Evolutionary conservation across 2,113 vertebrate species (phyloP), one percentile per base, ranked within the genome.

Genomic region (Microcebus jonahi): DNA sequence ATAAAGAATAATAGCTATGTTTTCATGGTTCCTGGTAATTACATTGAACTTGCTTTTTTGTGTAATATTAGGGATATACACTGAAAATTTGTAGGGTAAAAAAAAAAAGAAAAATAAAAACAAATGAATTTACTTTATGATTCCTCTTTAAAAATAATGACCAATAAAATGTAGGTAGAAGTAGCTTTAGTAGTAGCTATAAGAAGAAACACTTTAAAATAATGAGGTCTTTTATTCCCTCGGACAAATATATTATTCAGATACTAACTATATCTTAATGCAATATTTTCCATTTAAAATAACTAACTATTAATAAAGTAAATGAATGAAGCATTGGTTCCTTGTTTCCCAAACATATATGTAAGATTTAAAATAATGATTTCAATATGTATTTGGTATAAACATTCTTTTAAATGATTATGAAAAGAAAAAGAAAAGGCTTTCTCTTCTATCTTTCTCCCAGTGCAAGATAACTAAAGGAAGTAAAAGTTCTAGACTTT

Each of bases 61-160:
- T 95, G 59, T 87, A 75, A 91, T 96, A 80, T 83, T 92, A 81
- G 59, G 80, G 95, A 94, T 70, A 96, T 94, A 80, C 23, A 61
- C 87, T 92, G 82, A 92, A 97, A 97, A 92, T 95, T 97, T 97
- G 91, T 97, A 95, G 83, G 95, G 96, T 95, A 97, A 96, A 97
- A 92, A 57, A 75, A 45, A 57, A 76, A 97, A 90, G 94, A 97
- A 96, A 97, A 98, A 97, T 96, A 97, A 98, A 97, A 98, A 97
- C 96, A 97, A 97, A 97, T 97, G 96, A 97, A 97, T 98, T 97
- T 97, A 89, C 65, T 97, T 97, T 98, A 98, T 96, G 91, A 95
- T 97, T 97, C 90, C 96, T 97, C 96, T 95, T 97, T 97, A 98
- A 98, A 98, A 98, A 97, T 98, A 98, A 98, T 97, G 97, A 97